Base-by-base conservation (phyloP, 1,140 invertebrate species). In the Drosophila sp. region DNA sequence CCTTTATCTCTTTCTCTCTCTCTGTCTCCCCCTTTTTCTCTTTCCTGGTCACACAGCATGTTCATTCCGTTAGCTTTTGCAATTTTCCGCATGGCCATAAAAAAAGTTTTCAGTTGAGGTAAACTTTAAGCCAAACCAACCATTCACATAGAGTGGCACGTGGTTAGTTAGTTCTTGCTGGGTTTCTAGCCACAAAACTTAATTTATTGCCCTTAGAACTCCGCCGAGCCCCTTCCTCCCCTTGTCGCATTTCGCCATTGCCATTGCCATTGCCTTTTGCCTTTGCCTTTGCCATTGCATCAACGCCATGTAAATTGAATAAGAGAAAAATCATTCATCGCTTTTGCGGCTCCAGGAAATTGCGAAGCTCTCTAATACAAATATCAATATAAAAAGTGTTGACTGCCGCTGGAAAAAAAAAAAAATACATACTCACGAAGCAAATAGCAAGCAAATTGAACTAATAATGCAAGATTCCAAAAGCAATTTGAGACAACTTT, bases 331-430 rank as follows among this genome's bases (percentile, higher is more conserved):
- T 72, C 72, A 76, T 79, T 76, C 72, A 67, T 70, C 70, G 57
- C 64, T 54, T 63, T 67, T 55, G 70, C 35, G 60, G 33, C 11
- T 55, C 23, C 63, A 64, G 72, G 71, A 89, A 87, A 87, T 87
- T 87, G 83, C 65, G 58, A 83, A 25, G 44, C 10, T 50, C 81
- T 73, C 72, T 71, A 83, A 69, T 79, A 71, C 65, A 86, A 87
- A 79, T 77, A 83, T 56, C 66, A 65, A 38, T 60, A 38, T 60
- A 66, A 47, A 50, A 58, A 58, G 56, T 58, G 56, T 38, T 58
- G 32, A 23, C 56, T 32, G 56, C 56, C 56, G 17, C 17, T 7
- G 10, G 56, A 29, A 33, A 25, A 58, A 38, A 65, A 64, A 66
- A 58, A 58, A 58, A 17, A 33, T 30, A 38, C 41, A 58, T 7